Evolutionary conservation across 92 coral and sea anemone genomes (phyloP).

Genomic region (Muricea muricata): DNA sequence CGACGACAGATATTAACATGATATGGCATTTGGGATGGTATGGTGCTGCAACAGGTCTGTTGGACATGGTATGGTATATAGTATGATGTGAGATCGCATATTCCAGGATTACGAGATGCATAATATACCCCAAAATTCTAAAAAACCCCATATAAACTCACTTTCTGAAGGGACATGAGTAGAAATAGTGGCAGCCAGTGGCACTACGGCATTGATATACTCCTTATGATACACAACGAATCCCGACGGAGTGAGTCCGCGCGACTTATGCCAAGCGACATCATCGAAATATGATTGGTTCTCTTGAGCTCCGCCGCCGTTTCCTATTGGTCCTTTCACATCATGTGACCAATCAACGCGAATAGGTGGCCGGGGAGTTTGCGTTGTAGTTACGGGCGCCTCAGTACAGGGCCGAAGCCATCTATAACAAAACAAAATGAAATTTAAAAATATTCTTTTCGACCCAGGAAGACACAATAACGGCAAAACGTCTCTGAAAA

Average conservation of each 20-base stretch:
- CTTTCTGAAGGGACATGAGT: too few species aligned
- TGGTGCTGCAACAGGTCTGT: too few species aligned
- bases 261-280: conserved; percentile 63
- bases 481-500: too few species aligned
- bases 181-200: conserved; percentile 68
- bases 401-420: conserved; percentile 70
- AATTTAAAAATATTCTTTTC: too few species aligned
- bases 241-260: conserved; percentile 68
- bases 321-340: conserved; percentile 92
- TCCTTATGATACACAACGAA: conserved; percentile 75
- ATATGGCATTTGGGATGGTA: too few species aligned
- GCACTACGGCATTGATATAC: conserved; percentile 77
- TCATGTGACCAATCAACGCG: conserved; percentile 77
- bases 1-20: too few species aligned
- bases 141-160: too few species aligned
- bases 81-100: too few species aligned
- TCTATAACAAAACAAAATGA: conserved; percentile 61
- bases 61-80: too few species aligned
- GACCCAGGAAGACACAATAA: too few species aligned
- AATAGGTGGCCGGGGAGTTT: background rate
- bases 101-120: too few species aligned
- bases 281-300: conserved; percentile 75
- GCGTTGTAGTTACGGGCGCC: background rate
- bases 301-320: conserved; percentile 64
- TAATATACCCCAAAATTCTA: too few species aligned